Evolutionary conservation across 2,797 vertebrate species (phyloP).

Genomic region (Enteromius viviparus): DNA sequence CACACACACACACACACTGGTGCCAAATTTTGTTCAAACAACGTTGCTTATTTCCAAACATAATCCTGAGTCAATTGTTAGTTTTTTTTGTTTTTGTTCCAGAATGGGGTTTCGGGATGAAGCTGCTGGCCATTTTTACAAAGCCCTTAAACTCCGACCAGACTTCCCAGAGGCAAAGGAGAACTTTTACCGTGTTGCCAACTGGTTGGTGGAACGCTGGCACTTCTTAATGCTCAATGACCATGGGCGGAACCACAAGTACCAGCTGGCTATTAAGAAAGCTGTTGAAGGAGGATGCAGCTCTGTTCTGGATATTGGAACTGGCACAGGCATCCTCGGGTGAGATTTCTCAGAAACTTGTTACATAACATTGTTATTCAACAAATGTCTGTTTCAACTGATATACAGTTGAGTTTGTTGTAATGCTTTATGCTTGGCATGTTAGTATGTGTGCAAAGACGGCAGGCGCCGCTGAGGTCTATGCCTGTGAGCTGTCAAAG

Average conservation of each 20-base stretch:
- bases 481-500: conserved; percentile 95
- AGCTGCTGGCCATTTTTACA: conserved; percentile 95
- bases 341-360: conserved; percentile 64
- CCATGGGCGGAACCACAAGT: conserved; percentile 84
- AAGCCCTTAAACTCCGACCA: conserved; percentile 92
- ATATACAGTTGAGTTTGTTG: conserved; percentile 10
- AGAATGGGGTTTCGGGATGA: conserved; percentile 98
- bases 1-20: background rate
- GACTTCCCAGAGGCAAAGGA: conserved; percentile 91
- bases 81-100: conserved; percentile 44
- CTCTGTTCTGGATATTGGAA: conserved; percentile 93
- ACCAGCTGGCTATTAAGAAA: conserved; percentile 89
- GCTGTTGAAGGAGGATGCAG: conserved; percentile 85
- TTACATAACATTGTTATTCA: conserved; percentile 7
- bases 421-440: conserved; percentile 39
- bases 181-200: conserved; percentile 96
- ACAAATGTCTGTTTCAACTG: background rate
- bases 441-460: conserved; percentile 94
- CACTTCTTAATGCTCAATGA: conserved; percentile 99
- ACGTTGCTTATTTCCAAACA: background rate
- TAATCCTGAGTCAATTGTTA: background rate
- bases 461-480: conserved; percentile 87
- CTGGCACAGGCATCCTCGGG: conserved; percentile 97
- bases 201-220: conserved; percentile 98
- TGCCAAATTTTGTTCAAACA: background rate